These are phyloP conservation scores for Limonius californicus DNA, from an alignment of 1,140 invertebrate genomes.

Conservation along the genomic window DNA sequence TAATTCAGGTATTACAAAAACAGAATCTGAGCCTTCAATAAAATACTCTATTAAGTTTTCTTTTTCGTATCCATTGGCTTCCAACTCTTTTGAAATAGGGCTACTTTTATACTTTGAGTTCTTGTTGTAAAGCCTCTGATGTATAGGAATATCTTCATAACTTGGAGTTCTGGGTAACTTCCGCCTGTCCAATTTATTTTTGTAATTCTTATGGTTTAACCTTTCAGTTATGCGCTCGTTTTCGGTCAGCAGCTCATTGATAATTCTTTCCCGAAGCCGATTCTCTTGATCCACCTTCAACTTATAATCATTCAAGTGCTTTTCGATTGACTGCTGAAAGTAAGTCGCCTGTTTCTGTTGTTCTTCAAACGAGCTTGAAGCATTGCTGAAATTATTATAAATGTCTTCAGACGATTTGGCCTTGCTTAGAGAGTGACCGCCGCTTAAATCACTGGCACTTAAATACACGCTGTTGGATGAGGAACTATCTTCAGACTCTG, in stretches of 20 bases:
- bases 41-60: background rate
- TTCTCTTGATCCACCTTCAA: slow-evolving; percentile 38
- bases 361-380: background rate
- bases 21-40: slow-evolving; percentile 13
- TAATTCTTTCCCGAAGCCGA: slow-evolving; percentile 37
- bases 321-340: background rate
- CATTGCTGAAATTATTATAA: background rate
- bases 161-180: slow-evolving; percentile 5
- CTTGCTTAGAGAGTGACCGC: slow-evolving; percentile 22
- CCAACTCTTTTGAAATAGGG: slow-evolving; percentile 12
- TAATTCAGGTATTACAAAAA: slow-evolving; percentile 64
- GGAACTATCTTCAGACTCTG: slow-evolving; percentile 14
- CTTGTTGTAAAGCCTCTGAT: slow-evolving; percentile 14
- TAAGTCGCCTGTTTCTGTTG: background rate
- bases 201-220: slow-evolving; percentile 12
- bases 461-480: background rate
- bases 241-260: slow-evolving; percentile 39
- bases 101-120: slow-evolving; percentile 28
- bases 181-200: background rate
- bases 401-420: slow-evolving; percentile 37
- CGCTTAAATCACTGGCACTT: background rate
- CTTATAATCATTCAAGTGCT: slow-evolving; percentile 31
- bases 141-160: slow-evolving; percentile 3
- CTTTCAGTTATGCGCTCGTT: slow-evolving; percentile 34
- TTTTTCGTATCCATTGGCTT: slow-evolving; percentile 20